Evolutionary conservation across 1,140 invertebrate genomes (phyloP), one percentile per base, ranked within the genome.

Genomic region (Polypedilum vanderplanki): DNA sequence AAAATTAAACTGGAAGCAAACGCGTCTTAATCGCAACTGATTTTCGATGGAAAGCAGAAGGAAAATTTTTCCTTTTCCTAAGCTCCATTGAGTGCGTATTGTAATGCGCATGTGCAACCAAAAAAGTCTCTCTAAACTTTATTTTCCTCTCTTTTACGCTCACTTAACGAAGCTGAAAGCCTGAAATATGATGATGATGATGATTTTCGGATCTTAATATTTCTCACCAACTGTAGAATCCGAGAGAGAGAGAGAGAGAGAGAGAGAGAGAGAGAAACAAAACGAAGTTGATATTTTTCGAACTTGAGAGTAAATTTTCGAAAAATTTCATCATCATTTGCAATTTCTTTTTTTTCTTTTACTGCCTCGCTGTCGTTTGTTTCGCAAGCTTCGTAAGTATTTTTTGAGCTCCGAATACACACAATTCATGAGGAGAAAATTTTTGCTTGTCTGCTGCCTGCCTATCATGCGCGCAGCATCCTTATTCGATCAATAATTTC

Each of bases 391-490:
- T 57, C 46, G 46, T 57, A 57, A 57, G 46, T 57, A 57, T 57
- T 57, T 57, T 17, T 17, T 57, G 46, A 17, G 46, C 10, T 12
- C 15, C 20, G 18, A 70, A 70, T 9, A 70, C 17, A 67, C 8
- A 70, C 17, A 70, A 18, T 20, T 18, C 24, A 33, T 33, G 9
- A 22, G n/a, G n/a, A n/a, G n/a, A 70, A 70, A 18, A 70, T 70
- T 18, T 18, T 70, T 70, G 65, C 65, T 20, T 70, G 3, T 22
- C 18, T 22, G 46, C 65, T 67, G 64, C 57, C n/a, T 67, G 64
- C 65, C 65, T 70, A 70, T 70, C 65, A 70, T 70, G 65, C 65
- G 65, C 65, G 65, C 65, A 70, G 65, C 65, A 70, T 70, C 65
- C 65, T 18, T 18, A 70, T 70, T 20, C 65, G 65, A 70, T 70